These are phyloP conservation scores for Tipula confusa DNA, from an alignment of 2,888 invertebrate species.

Conservation along the genomic window DNA sequence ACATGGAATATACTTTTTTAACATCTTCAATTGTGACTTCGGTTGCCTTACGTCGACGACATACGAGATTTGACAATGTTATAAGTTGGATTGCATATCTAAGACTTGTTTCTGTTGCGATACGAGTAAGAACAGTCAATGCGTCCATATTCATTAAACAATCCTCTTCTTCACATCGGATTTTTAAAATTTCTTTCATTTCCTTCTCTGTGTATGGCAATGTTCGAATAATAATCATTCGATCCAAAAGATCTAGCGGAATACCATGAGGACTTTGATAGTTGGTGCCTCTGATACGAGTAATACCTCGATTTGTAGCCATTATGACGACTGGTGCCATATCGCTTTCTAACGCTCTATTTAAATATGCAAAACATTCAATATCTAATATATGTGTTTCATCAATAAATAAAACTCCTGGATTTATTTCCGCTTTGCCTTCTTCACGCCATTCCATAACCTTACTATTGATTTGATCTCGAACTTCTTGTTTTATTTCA, in stretches of 20 bases:
- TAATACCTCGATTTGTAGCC: slow-evolving; percentile 96
- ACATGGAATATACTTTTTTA: slow-evolving; percentile 90
- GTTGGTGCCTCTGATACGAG: slow-evolving; percentile 89
- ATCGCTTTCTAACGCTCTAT: slow-evolving; percentile 94
- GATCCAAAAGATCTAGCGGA: slow-evolving; percentile 91
- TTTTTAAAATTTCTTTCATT: slow-evolving; percentile 85
- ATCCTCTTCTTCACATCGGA: slow-evolving; percentile 96
- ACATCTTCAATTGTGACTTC: slow-evolving; percentile 86
- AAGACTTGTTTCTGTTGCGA: slow-evolving; percentile 88
- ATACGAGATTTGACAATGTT: slow-evolving; percentile 92
- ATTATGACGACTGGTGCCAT: slow-evolving; percentile 97
- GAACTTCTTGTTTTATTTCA: slow-evolving; percentile 94
- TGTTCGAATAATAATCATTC: slow-evolving; percentile 92
- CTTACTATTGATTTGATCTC: slow-evolving; percentile 96
- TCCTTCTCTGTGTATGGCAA: slow-evolving; percentile 83
- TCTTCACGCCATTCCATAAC: slow-evolving; percentile 99
- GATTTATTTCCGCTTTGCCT: slow-evolving; percentile 98
- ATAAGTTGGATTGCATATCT: slow-evolving; percentile 97
- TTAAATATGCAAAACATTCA: slow-evolving; percentile 97
- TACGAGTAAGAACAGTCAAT: slow-evolving; percentile 81
- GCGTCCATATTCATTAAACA: slow-evolving; percentile 92
- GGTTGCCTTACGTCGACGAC: slow-evolving; percentile 78
- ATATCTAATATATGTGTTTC: slow-evolving; percentile 99
- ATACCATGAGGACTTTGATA: slow-evolving; percentile 96
- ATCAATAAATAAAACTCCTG: slow-evolving; percentile 95